Percentiles rank a stretch among this genome's conserved stretches.
Conservation (phyloP, 2,113 vertebrate genomes). For the Podarcis cretensis region DNA sequence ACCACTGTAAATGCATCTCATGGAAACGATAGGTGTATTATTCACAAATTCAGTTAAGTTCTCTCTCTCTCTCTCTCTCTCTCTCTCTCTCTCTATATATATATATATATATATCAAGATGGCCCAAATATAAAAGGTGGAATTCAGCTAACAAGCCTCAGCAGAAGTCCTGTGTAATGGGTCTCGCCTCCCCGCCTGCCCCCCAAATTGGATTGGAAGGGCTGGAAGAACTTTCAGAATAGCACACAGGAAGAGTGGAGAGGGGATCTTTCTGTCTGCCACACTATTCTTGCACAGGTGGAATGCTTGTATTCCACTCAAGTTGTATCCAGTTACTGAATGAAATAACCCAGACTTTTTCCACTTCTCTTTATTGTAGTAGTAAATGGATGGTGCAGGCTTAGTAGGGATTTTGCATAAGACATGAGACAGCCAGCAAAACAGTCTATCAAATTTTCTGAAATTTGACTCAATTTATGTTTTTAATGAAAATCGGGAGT, state of each 20-base stretch:
- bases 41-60: slow-evolving; percentile 25
- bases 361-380: neutral
- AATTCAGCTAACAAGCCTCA: too few relatives aligned
- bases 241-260: too few relatives aligned
- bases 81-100: too few relatives aligned
- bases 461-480: slow-evolving; percentile 40
- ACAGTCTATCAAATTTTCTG: slow-evolving; percentile 24
- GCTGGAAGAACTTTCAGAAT: too few relatives aligned
- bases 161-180: too few relatives aligned
- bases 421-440: neutral
- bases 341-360: too few relatives aligned
- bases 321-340: neutral
- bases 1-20: neutral
- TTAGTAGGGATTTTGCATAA: neutral
- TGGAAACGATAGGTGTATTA: neutral
- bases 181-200: too few relatives aligned
- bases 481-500: neutral
- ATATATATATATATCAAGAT: neutral
- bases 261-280: too few relatives aligned
- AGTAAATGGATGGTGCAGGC: neutral
- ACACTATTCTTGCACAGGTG: too few relatives aligned
- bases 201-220: too few relatives aligned
- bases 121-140: neutral
- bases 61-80: too few relatives aligned
- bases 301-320: neutral